Percentiles rank a stretch among this genome's conserved stretches.
These are phyloP conservation scores for Penaeus monodon DNA, from an alignment of 2,888 invertebrate species.

Conservation along the genomic window DNA sequence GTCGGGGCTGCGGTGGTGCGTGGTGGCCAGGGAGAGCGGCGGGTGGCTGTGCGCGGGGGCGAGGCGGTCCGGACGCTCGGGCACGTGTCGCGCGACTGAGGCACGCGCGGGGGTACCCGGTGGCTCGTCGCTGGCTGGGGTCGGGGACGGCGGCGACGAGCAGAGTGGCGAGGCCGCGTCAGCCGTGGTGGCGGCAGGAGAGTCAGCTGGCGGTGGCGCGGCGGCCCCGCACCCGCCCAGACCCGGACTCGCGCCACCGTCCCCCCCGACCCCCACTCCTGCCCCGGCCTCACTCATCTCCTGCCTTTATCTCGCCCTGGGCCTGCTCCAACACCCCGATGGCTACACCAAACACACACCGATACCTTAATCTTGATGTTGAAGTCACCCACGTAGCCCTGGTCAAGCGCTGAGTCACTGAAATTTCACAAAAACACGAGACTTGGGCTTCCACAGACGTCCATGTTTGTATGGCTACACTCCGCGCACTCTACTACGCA, in stretches of 20 bases:
- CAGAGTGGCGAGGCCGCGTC: slow-evolving; percentile 51
- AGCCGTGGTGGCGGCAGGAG: slow-evolving; percentile 53
- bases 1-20: slow-evolving; percentile 55
- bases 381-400: slow-evolving; percentile 65
- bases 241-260: slow-evolving; percentile 45
- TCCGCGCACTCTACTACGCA: slow-evolving; percentile 67
- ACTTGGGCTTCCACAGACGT: slow-evolving; percentile 67
- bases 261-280: slow-evolving; percentile 55
- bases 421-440: slow-evolving; percentile 67
- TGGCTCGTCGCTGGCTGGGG: slow-evolving; percentile 47
- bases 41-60: slow-evolving; percentile 54
- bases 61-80: slow-evolving; percentile 58
- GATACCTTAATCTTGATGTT: slow-evolving; percentile 50
- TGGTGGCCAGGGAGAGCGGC: slow-evolving; percentile 46
- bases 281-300: slow-evolving; percentile 62
- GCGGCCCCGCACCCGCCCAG: slow-evolving; percentile 58
- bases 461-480: slow-evolving; percentile 67
- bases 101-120: slow-evolving; percentile 51
- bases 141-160: slow-evolving; percentile 55
- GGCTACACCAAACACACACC: slow-evolving; percentile 66
- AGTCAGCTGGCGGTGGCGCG: slow-evolving; percentile 45
- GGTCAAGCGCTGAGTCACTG: slow-evolving; percentile 66
- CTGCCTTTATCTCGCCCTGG: slow-evolving; percentile 27
- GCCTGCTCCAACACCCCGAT: slow-evolving; percentile 62
- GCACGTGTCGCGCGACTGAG: slow-evolving; percentile 65